These are phyloP conservation scores for Lumbricus terrestris DNA, from an alignment of 2,888 invertebrate species.

Conservation along the genomic window DNA sequence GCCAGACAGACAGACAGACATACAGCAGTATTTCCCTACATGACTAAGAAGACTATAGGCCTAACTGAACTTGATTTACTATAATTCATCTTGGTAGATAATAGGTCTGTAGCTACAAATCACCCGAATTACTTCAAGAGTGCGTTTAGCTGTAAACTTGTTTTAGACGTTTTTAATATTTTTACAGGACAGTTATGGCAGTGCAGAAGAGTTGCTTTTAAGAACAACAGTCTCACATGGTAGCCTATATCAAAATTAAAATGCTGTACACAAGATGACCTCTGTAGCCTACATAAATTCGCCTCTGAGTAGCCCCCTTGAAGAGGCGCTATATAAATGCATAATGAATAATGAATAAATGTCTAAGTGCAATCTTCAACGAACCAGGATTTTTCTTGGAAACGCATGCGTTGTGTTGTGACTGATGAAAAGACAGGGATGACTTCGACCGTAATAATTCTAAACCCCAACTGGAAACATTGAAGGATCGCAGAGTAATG, in stretches of 20 bases:
- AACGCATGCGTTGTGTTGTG: neutral
- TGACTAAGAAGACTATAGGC: neutral
- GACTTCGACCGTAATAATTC: neutral
- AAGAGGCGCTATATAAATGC: too few species aligned
- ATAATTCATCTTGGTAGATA: too few species aligned
- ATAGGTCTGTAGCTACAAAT: neutral
- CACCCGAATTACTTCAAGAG: neutral
- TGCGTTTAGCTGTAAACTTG: neutral
- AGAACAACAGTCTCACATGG: neutral
- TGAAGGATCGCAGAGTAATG: neutral
- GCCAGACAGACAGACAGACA: neutral
- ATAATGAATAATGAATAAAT: too few species aligned
- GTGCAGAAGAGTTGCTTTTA: neutral
- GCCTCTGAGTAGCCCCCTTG: too few species aligned
- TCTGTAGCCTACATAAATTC: too few species aligned
- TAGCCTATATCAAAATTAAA: neutral
- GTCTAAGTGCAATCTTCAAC: neutral
- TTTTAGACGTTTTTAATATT: neutral
- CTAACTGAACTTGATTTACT: neutral
- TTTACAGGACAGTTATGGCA: neutral
- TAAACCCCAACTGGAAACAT: neutral
- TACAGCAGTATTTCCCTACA: neutral
- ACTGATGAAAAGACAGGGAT: neutral
- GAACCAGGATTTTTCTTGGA: neutral
- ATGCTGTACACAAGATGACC: neutral